Conservation (phyloP, 2,888 invertebrate genomes). For the Lordiphosa fenestrarum region DNA sequence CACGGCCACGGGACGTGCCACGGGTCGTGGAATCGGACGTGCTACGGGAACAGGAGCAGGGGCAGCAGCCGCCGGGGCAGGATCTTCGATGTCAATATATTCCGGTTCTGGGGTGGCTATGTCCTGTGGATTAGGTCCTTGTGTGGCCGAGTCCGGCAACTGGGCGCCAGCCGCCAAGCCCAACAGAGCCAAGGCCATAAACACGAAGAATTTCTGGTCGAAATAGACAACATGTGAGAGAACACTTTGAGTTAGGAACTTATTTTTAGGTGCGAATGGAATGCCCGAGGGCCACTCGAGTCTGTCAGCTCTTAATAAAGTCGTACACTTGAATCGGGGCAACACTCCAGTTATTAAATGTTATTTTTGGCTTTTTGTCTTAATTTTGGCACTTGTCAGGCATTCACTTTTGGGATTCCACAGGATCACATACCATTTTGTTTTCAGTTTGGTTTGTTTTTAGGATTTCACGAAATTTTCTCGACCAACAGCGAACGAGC, state of each 20-base stretch:
- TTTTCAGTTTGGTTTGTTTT: constrained; percentile 11
- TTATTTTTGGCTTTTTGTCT: constrained; percentile 19
- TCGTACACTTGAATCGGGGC: constrained; percentile 50
- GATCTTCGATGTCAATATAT: constrained; percentile 79
- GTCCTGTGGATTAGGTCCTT: constrained; percentile 80
- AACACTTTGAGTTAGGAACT: background rate
- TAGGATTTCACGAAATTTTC: constrained; percentile 53
- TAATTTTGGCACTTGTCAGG: background rate
- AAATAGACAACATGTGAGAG: background rate
- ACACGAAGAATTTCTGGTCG: constrained; percentile 74
- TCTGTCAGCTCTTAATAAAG: constrained; percentile 52
- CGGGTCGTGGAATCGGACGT: constrained; percentile 52
- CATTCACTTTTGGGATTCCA: constrained; percentile 15
- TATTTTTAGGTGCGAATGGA: background rate
- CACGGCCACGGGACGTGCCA: constrained; percentile 29
- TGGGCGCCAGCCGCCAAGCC: constrained; percentile 68
- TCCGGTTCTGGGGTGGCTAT: constrained; percentile 80
- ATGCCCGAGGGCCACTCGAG: constrained; percentile 45
- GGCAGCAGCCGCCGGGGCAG: constrained; percentile 51
- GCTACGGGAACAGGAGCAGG: constrained; percentile 26
- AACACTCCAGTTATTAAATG: constrained; percentile 32
- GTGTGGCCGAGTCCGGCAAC: constrained; percentile 78
- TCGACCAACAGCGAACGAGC: constrained; percentile 65
- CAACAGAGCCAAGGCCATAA: constrained; percentile 68
- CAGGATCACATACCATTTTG: constrained; percentile 50